Conservation (phyloP, 1,140 invertebrate species). For the Drosophila mauritiana region DNA sequence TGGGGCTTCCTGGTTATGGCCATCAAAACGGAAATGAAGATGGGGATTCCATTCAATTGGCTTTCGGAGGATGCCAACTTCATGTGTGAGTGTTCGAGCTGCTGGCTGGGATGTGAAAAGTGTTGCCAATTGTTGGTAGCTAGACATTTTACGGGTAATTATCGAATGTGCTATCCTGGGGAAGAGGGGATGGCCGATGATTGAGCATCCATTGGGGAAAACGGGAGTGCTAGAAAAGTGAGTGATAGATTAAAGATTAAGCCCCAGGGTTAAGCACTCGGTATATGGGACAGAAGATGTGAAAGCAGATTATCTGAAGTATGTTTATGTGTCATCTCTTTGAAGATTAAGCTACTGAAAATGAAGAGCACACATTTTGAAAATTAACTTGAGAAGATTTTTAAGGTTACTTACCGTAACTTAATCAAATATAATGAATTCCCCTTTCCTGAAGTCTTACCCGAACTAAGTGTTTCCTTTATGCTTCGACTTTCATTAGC, state of each 20-base stretch:
- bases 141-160: constrained; percentile 75
- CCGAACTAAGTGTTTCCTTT: not conserved
- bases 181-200: constrained; percentile 20
- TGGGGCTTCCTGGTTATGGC: constrained; percentile 40
- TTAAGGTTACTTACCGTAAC: not conserved
- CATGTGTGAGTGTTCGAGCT: constrained; percentile 16
- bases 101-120: constrained; percentile 18
- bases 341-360: constrained; percentile 4
- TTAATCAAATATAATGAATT: not conserved
- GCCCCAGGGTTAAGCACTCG: not conserved
- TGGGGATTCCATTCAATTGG: constrained; percentile 69
- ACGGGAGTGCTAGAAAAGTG: constrained; percentile 3
- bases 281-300: constrained; percentile 4
- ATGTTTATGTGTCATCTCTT: not conserved
- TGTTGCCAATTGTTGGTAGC: constrained; percentile 37
- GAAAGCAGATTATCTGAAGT: constrained; percentile 7
- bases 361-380: not conserved
- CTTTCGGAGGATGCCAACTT: constrained; percentile 18
- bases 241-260: constrained; percentile 35
- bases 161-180: constrained; percentile 39
- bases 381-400: not conserved
- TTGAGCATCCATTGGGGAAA: constrained; percentile 31
- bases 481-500: constrained; percentile 5
- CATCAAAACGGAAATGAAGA: constrained; percentile 65
- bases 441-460: not conserved